phyloP scores from a whole-genome alignment of 2,797 vertebrate genomes.

The Urocyon cinereoargenteus region DNA sequence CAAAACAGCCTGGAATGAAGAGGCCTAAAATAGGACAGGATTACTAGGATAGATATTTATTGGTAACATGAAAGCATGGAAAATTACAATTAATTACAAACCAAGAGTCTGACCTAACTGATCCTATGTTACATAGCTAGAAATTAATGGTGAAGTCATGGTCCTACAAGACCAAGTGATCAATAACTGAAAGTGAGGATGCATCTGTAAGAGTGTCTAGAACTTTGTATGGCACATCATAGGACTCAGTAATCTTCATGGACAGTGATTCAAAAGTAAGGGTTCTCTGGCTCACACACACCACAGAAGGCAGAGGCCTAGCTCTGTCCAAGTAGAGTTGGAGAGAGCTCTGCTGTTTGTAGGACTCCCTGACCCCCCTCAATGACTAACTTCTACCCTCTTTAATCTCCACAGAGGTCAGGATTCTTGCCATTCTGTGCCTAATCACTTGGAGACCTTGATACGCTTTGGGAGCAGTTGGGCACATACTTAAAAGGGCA shows the following conservation, averaged over 20 bases:
- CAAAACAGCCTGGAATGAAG: constrained; percentile 12
- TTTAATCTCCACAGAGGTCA: neutral
- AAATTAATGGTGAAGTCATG: constrained; percentile 30
- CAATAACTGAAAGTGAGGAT: neutral
- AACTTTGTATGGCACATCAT: neutral
- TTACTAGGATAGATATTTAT: neutral
- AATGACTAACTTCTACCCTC: neutral
- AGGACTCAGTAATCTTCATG: neutral
- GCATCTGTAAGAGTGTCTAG: neutral
- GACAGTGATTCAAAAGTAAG: neutral
- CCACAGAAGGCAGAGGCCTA: neutral
- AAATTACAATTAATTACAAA: constrained; percentile 61
- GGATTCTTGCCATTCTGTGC: neutral
- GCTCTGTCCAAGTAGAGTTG: neutral
- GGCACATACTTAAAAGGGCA: constrained; percentile 64
- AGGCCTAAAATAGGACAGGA: neutral
- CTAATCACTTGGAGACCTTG: constrained; percentile 15
- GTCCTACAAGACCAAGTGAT: constrained; percentile 43
- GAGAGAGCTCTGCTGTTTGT: neutral
- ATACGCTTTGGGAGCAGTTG: neutral
- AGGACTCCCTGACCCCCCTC: neutral
- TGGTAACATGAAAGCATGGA: neutral
- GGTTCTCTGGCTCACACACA: neutral
- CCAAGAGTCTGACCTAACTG: constrained; percentile 26
- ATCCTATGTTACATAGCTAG: neutral